phyloP scores from a whole-genome alignment of 2,113 vertebrate species.

The Sardina pilchardus region DNA sequence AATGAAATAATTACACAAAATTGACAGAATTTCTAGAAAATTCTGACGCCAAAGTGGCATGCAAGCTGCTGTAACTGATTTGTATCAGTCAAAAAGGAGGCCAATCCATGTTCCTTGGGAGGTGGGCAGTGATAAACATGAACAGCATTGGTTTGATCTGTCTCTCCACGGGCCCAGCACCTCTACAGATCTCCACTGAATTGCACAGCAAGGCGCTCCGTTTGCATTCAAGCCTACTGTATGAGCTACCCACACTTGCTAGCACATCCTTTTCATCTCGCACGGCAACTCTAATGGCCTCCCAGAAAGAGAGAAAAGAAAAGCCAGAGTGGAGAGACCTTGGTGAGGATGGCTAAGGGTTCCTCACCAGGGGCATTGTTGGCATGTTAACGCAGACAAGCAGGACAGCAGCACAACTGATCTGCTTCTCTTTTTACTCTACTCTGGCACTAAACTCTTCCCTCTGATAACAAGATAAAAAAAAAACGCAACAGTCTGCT shows the following conservation, averaged over 20 bases:
- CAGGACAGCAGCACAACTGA: neutral
- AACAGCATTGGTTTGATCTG: neutral
- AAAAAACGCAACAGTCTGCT: neutral
- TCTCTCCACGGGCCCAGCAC: neutral
- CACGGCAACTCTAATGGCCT: neutral
- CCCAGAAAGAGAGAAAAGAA: neutral
- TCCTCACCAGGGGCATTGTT: neutral
- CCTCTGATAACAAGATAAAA: neutral
- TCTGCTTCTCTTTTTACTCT: neutral
- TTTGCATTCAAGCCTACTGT: neutral
- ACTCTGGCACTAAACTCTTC: neutral
- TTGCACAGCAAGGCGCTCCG: neutral
- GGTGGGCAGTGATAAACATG: neutral
- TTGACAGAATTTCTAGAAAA: neutral
- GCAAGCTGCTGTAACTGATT: neutral
- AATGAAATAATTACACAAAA: neutral
- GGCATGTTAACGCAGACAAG: neutral
- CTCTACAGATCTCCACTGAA: neutral
- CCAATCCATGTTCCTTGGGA: neutral
- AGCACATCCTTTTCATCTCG: neutral
- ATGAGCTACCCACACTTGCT: neutral
- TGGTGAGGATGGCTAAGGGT: neutral
- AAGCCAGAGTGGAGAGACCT: neutral
- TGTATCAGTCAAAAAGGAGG: neutral
- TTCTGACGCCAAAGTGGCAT: neutral